phyloP scores from a whole-genome alignment of 2,113 vertebrate genomes.

The Indicator indicator region DNA sequence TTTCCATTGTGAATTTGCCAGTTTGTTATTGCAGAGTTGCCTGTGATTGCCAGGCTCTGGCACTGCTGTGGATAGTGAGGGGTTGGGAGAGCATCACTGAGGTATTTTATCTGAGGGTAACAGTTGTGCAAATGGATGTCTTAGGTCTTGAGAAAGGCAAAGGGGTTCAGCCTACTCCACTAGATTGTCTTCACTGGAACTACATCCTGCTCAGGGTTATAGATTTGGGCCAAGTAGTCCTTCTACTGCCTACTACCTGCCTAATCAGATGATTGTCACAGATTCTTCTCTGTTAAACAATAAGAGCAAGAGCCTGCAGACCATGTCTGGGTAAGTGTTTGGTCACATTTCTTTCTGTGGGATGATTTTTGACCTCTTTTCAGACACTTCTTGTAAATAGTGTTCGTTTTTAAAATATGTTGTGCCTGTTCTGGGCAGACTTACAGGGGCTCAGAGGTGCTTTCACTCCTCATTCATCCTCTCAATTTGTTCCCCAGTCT shows the following conservation, averaged over 20 bases:
- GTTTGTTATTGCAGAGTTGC: not conserved
- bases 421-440: not conserved
- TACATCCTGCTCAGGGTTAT: not conserved
- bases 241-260: not conserved
- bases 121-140: not conserved
- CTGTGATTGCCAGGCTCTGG: not conserved
- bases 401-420: not conserved
- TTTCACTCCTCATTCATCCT: not conserved
- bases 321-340: not conserved
- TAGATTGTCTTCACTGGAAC: not conserved
- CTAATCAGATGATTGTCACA: not conserved
- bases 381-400: not conserved
- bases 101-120: not conserved
- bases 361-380: not conserved
- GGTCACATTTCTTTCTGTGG: not conserved
- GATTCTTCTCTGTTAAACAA: not conserved
- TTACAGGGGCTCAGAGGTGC: not conserved
- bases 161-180: not conserved
- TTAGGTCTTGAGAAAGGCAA: not conserved
- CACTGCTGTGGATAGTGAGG: not conserved
- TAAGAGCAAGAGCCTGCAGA: not conserved
- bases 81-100: not conserved
- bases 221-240: not conserved
- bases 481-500: not conserved
- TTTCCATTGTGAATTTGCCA: not conserved